Conservation (phyloP, 64 coral and sea anemone species). For the Catalaphyllia jardinei region DNA sequence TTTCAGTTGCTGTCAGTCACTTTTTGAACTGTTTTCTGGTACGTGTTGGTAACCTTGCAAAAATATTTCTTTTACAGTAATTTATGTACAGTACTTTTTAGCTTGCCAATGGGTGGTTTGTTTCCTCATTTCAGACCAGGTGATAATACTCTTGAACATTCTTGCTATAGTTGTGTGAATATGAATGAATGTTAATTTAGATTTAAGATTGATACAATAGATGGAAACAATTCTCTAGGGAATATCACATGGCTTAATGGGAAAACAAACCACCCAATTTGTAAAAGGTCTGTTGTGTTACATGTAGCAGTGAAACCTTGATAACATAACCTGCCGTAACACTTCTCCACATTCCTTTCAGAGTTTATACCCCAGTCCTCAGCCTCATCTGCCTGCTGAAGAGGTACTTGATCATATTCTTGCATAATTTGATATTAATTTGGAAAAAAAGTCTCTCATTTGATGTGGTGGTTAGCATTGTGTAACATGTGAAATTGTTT, state of each 20-base stretch:
- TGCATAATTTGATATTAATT: not conserved
- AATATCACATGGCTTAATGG: no score
- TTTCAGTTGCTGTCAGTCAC: conserved; percentile 89
- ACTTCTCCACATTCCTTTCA: not conserved
- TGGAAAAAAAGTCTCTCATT: no score
- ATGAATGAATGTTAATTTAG: no score
- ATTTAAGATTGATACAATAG: no score
- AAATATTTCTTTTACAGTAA: not conserved
- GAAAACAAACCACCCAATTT: no score
- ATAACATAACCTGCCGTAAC: not conserved
- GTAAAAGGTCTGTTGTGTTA: no score
- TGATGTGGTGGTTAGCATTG: not conserved
- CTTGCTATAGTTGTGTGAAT: no score
- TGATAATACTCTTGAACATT: no score
- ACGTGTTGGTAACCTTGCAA: conserved; percentile 6
- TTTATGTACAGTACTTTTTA: no score
- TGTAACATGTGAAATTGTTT: not conserved
- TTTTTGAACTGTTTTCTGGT: conserved; percentile 98
- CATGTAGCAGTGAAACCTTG: not conserved
- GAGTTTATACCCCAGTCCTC: conserved; percentile 83
- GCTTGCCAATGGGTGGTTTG: no score
- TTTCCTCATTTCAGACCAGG: no score
- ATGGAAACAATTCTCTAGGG: no score
- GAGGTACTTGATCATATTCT: conserved; percentile 36
- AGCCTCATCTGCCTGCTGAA: conserved; percentile 78